Percentiles rank a stretch among this genome's conserved stretches.
Evolutionary conservation across 2,113 vertebrate genomes (phyloP).

Genomic region (Albula glossodonta): DNA sequence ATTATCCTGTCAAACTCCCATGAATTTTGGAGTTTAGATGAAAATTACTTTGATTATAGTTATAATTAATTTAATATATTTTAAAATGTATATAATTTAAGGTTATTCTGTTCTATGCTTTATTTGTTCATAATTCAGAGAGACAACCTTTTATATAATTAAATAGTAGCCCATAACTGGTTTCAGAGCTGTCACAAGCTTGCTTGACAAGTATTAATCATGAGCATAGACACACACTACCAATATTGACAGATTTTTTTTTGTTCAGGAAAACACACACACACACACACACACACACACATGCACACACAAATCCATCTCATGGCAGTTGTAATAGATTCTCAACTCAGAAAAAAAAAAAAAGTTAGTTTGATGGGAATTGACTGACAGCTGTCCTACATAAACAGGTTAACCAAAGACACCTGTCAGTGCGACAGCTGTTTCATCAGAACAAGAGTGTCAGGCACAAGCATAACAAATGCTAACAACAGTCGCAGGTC

Average conservation of each 20-base stretch:
- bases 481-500: not conserved
- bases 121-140: no score
- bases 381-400: constrained; percentile 2
- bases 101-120: no score
- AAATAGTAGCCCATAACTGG: no score
- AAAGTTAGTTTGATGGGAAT: not conserved
- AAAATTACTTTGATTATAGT: no score
- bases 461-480: not conserved
- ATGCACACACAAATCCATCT: not conserved
- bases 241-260: not conserved
- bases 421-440: not conserved
- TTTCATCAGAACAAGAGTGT: not conserved
- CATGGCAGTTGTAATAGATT: not conserved
- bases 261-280: not conserved
- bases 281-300: not conserved
- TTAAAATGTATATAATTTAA: no score
- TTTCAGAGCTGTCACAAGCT: no score
- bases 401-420: not conserved
- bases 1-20: no score
- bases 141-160: no score
- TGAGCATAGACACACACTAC: not conserved
- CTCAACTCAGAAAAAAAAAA: not conserved
- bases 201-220: no score
- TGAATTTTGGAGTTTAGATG: no score
- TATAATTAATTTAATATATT: no score